These are phyloP conservation scores for Burhinus bistriatus DNA, from an alignment of 2,113 vertebrate genomes.

Conservation along the genomic window DNA sequence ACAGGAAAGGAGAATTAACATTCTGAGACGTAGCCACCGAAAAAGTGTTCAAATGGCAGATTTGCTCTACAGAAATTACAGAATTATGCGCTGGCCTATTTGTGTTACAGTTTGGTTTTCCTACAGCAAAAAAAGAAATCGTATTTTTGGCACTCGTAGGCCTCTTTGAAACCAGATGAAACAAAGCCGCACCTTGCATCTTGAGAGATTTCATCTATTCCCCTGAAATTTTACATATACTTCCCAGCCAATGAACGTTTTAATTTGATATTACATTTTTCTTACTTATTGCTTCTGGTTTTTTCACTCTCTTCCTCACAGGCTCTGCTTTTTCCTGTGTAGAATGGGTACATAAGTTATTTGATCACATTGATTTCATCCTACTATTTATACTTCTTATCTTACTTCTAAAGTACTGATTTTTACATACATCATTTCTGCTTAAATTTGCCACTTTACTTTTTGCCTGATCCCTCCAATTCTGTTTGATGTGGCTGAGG, in stretches of 20 bases:
- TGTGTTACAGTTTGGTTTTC: background rate
- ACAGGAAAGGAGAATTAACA: background rate
- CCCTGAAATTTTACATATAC: background rate
- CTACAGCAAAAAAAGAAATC: background rate
- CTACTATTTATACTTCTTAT: background rate
- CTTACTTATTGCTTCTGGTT: background rate
- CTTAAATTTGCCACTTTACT: background rate
- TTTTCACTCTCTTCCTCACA: background rate
- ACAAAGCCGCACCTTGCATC: background rate
- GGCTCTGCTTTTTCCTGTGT: background rate
- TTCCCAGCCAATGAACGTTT: background rate
- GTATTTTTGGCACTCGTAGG: background rate
- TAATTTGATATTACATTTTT: background rate
- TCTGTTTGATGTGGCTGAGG: background rate
- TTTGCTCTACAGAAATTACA: background rate
- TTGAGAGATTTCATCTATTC: background rate
- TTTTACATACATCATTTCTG: background rate
- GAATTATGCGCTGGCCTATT: background rate
- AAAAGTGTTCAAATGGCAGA: background rate
- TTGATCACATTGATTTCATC: background rate
- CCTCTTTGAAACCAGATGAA: background rate
- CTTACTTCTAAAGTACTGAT: background rate
- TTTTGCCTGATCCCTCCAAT: background rate
- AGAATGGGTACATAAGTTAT: background rate
- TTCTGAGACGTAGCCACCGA: background rate